Conservation (phyloP, 2,888 invertebrate species). For the Caenorhabditis virilis region DNA sequence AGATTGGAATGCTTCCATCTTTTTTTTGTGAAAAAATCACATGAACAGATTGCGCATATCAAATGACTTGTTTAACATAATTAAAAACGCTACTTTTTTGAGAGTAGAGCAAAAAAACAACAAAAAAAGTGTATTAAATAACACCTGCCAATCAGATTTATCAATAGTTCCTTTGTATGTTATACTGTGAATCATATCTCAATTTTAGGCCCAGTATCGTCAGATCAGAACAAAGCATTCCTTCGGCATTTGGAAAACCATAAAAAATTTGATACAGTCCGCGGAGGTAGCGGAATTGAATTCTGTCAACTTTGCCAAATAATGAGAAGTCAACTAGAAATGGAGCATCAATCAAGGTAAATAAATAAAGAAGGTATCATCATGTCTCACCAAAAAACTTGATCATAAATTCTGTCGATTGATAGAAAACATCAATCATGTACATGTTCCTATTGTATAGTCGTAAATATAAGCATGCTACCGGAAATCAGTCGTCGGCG, state of each 20-base stretch:
- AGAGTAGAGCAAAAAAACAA: neutral
- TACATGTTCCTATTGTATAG: too few relatives aligned
- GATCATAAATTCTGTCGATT: neutral
- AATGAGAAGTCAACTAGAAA: conserved; percentile 33
- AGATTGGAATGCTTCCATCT: too few relatives aligned
- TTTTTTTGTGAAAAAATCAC: too few relatives aligned
- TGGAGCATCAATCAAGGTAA: too few relatives aligned
- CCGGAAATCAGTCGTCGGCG: conserved; percentile 15
- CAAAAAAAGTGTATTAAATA: neutral
- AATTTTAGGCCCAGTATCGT: conserved; percentile 24
- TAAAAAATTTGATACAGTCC: conserved; percentile 48
- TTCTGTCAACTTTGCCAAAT: conserved; percentile 45
- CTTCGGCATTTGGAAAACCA: conserved; percentile 49
- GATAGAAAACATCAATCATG: too few relatives aligned
- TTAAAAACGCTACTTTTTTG: neutral
- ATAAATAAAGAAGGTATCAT: too few relatives aligned
- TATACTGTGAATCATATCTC: too few relatives aligned
- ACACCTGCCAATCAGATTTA: neutral
- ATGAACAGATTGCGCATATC: too few relatives aligned
- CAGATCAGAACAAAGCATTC: conserved; percentile 47
- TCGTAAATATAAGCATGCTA: neutral
- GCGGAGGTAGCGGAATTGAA: conserved; percentile 34
- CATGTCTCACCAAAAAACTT: too few relatives aligned
- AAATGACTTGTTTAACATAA: neutral
- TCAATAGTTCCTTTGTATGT: too few relatives aligned